These are phyloP conservation scores for Hippotragus niger DNA, from an alignment of 2,113 vertebrate species.

Conservation along the genomic window DNA sequence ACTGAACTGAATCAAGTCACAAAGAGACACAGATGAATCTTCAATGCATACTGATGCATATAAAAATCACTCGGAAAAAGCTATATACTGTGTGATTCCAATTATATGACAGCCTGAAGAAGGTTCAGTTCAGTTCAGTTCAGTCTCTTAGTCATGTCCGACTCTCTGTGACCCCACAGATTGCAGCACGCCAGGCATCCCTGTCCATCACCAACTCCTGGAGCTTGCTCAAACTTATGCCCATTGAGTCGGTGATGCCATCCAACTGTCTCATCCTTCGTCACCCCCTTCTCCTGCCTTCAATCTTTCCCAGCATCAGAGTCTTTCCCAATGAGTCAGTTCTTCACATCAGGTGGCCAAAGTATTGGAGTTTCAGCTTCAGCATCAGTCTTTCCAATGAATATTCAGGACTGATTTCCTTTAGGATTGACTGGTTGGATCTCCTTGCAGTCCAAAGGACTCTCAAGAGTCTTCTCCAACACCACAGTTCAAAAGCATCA, in stretches of 20 bases:
- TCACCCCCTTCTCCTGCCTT: neutral
- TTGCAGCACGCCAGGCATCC: neutral
- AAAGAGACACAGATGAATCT: neutral
- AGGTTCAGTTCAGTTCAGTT: neutral
- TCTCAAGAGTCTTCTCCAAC: neutral
- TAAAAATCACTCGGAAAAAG: neutral
- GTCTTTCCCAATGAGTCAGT: neutral
- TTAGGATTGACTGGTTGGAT: neutral
- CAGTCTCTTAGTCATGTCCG: neutral
- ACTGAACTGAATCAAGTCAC: neutral
- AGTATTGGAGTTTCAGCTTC: neutral
- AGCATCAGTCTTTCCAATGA: neutral
- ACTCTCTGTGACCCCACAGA: neutral
- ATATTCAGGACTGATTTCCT: neutral
- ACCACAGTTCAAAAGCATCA: neutral
- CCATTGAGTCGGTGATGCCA: fast-evolving
- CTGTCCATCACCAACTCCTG: neutral
- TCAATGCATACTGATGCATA: neutral
- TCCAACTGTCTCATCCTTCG: neutral
- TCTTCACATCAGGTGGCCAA: neutral
- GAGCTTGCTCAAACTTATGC: neutral
- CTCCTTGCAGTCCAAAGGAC: neutral
- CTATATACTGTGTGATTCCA: neutral
- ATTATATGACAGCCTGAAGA: neutral
- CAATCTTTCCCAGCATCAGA: neutral